Base-by-base conservation (phyloP, 2,113 vertebrate genomes). In the Aspiorhynchus laticeps region DNA sequence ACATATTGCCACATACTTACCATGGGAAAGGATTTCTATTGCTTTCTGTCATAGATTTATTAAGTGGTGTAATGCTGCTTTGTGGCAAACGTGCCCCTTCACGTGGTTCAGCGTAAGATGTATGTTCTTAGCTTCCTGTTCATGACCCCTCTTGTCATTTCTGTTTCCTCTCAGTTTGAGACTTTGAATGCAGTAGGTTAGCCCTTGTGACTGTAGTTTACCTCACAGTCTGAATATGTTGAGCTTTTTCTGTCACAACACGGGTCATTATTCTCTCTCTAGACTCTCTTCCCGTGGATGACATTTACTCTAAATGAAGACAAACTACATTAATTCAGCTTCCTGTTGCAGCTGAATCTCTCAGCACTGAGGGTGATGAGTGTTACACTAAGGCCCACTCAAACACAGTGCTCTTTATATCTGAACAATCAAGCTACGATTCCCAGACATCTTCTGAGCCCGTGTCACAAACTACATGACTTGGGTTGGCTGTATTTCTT, bases 291-390 rank as follows among this genome's bases (percentile, higher is more conserved):
- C 61, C 46, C 67, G 15, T 48, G 24, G 9, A 43, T 74, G 84
- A 61, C 76, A 8, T 51, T 81, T 56, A 33, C 36, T 53, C 67
- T 69, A 69, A 85, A 81, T 81, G 67, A 87, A 87, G 88, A 24
- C 36, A 65, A 28, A 14, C n/a, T 56, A 59, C 56, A 79, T 83
- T 11, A 9, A 67, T 51, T 19, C 88, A 31, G 81, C 26, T 26
- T 73, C 53, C 0, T 46, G 59, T 65, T 63, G 26, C 56, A 63
- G 36, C 8, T 31, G 33, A 81, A 26, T 12, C 53, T 59, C 33
- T 38, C 33, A n/a, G 53, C 78, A 41, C 24, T 80, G 33, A 41
- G 53, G 78, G 17, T 81, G 79, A 81, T 46, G 43, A 43, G 59
- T 31, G 19, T 81, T 65, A 65, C 59, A 46, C 59, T 4, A 65